These are phyloP conservation scores for Abscondita cerata DNA, from an alignment of 2,888 invertebrate species.

Conservation along the genomic window DNA sequence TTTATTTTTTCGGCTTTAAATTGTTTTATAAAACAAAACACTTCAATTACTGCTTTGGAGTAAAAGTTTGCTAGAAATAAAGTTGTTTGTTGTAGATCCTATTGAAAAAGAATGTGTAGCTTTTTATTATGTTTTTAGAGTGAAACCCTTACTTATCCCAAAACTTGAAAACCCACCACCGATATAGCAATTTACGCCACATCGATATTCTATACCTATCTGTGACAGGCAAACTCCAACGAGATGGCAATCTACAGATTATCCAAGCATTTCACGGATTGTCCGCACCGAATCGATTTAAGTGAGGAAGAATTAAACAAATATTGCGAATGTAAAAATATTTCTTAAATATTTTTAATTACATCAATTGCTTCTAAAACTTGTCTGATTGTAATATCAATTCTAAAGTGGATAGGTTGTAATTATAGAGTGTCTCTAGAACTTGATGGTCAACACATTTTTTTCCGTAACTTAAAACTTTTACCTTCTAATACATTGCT, in stretches of 20 bases:
- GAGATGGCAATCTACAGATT: conserved; percentile 9
- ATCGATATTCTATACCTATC: conserved; percentile 13
- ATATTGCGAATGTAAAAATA: background rate
- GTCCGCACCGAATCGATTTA: conserved; percentile 8
- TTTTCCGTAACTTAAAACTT: no score
- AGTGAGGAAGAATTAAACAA: conserved; percentile 2
- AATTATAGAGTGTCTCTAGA: no score
- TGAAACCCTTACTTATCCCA: conserved; percentile 13
- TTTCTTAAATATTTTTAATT: no score
- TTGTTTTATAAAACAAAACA: conserved; percentile 1
- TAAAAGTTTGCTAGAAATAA: conserved; percentile 1
- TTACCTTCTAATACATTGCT: no score
- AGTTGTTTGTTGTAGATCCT: conserved; percentile 9
- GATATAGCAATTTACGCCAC: conserved; percentile 12
- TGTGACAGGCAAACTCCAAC: conserved; percentile 8
- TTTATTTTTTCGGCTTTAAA: conserved; percentile 2
- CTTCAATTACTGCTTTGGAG: conserved; percentile 3
- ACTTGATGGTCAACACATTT: no score
- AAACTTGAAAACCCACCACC: conserved; percentile 12
- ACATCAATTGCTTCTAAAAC: no score
- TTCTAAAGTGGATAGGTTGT: no score
- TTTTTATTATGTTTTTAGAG: conserved; percentile 10
- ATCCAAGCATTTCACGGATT: conserved; percentile 8
- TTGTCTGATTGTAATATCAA: no score
- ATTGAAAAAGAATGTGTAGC: conserved; percentile 11